Evolutionary conservation across 1,140 invertebrate species (phyloP), one percentile per base, ranked within the genome.

Genomic region (Eumaeus atala): DNA sequence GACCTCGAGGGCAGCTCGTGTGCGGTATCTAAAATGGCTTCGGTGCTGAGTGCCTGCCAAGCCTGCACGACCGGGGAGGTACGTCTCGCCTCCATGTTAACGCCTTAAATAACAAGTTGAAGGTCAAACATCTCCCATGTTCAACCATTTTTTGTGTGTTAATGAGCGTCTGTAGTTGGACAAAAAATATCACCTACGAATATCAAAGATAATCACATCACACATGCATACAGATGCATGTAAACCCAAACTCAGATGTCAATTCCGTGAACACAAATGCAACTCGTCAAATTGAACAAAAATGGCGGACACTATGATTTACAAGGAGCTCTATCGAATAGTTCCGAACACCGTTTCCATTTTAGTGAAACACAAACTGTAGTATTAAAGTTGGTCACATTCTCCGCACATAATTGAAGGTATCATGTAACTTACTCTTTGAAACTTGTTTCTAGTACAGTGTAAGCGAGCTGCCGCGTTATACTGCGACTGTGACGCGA

Each of bases 401-500:
- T 49, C n/a, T 49, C 37, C 11, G 48, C 21, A 34, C 48, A 34
- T 49, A 49, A 49, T 49, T 49, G 48, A 51, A n/a, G 33, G 35
- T 18, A 17, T 18, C 8, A 51, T 18, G 33, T 37, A 18, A 40
- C 51, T 37, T 42, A 52, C 51, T 52, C 51, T 21, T 52, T 52
- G 18, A 52, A 52, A 52, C 38, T 52, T 9, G 51, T 52, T 21
- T 52, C 51, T 18, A 52, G 37, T 6, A 52, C 51, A 11, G 50
- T 52, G 51, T 52, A 52, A 16, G 51, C 51, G n/a, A 52, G 14
- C 37, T 52, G 36, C 28, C 51, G 37, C 9, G 51, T 52, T 38
- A 52, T 52, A 14, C 51, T 52, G 36, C 50, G 50, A 38, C 50
- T 51, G 21, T 51, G 50, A 12, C 50, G 50, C 0, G 50, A 51